Percentiles rank a stretch among this genome's conserved stretches.
These are phyloP conservation scores for Falco peregrinus DNA, from an alignment of 2,797 vertebrate genomes.

Conservation along the genomic window DNA sequence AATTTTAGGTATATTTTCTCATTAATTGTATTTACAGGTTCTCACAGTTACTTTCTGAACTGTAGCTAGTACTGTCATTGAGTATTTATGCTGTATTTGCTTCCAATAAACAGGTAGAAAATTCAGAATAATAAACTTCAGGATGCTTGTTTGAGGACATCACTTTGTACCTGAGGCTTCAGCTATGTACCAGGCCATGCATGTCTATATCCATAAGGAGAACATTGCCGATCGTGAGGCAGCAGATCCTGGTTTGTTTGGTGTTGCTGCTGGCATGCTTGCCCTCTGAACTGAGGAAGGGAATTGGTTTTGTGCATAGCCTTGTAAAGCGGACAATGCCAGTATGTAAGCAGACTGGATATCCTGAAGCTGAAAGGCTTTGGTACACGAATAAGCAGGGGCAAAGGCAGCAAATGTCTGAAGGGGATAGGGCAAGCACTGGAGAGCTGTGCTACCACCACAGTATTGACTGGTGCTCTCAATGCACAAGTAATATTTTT, in stretches of 20 bases:
- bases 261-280: neutral
- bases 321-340: neutral
- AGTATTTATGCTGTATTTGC: neutral
- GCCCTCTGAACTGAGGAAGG: neutral
- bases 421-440: neutral
- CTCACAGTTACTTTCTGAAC: neutral
- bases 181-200: neutral
- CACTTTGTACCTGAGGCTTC: neutral
- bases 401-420: neutral
- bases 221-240: rapidly evolving
- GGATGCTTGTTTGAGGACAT: neutral
- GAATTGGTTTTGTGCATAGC: neutral
- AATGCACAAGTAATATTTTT: neutral
- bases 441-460: rapidly evolving
- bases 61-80: neutral
- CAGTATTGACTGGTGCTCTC: neutral
- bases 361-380: neutral
- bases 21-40: neutral
- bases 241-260: neutral
- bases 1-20: neutral
- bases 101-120: neutral
- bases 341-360: neutral
- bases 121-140: neutral
- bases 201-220: neutral
- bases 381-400: neutral